Evolutionary conservation across 2,888 invertebrate genomes (phyloP), one percentile per base, ranked within the genome.

Genomic region (Osmoderma eremita): DNA sequence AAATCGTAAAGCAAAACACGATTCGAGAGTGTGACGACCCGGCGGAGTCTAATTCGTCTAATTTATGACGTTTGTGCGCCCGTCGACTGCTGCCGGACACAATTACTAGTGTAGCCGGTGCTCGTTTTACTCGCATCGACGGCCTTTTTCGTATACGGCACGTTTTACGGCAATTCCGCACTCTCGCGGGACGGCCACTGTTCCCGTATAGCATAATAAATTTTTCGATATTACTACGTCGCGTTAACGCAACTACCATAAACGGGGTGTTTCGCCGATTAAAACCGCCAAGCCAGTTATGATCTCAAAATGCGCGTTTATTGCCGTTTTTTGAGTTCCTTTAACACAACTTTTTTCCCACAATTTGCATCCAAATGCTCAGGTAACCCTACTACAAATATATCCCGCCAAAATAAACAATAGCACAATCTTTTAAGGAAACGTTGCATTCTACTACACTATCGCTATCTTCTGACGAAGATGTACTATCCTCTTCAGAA

Each of bases 21-120:
- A 45, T 48, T 30, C 58, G 45, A 45, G 30, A 30, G 6, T 30
- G 6, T 30, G 30, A 30, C 30, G 30, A 10, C 2, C 30, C 30
- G 58, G 18, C 45, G 45, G 58, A 22, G 24, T 45, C 48, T 61
- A 61, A 61, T 61, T 61, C 45, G 17, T 61, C 58, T 61, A 61
- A 61, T 61, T 61, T 61, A 61, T 61, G 58, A 61, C 58, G 45
- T 58, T 45, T 61, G 58, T 61, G 58, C 22, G 56, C 30, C 22
- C 30, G 8, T 30, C 8, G 58, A 61, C 58, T 58, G 45, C 45
- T 58, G 48, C 8, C 48, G 58, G 15, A 30, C 58, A 58, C 45
- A 61, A 61, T 61, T 61, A 61, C 58, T 45, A n/a, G n/a, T n/a
- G 30, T 30, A 6, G 30, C 30, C 30, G 30, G 13, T n/a, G 45